A percentile compares a stretch with the other conserved stretches of the same genome.
Conservation (phyloP, 2,888 invertebrate genomes). For the Pachycephus smyrnensis region DNA sequence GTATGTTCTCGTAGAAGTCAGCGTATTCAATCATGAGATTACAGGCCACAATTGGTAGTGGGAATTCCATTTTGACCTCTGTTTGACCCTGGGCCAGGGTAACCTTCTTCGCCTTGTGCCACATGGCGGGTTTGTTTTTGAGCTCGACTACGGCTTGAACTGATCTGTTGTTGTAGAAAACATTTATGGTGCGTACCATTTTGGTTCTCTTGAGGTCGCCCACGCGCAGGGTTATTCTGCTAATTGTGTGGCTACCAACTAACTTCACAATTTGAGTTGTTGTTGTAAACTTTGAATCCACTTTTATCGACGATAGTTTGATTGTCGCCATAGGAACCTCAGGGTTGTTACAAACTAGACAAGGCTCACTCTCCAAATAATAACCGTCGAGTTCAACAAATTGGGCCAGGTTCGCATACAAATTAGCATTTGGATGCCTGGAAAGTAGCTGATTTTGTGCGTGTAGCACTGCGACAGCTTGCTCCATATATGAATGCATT, state of each 20-base stretch:
- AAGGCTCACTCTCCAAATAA: constrained; percentile 96
- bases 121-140: constrained; percentile 94
- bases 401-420: constrained; percentile 93
- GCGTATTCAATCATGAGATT: constrained; percentile 99
- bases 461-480: constrained; percentile 86
- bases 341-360: constrained; percentile 97
- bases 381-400: constrained; percentile 96
- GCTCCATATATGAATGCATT: constrained; percentile 82
- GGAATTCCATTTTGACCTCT: constrained; percentile 97
- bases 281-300: constrained; percentile 97
- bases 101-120: constrained; percentile 97
- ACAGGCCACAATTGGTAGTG: constrained; percentile 96
- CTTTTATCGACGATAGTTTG: constrained; percentile 93
- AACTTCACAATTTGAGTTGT: constrained; percentile 98
- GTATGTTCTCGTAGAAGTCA: constrained; percentile 96
- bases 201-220: constrained; percentile 96
- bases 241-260: constrained; percentile 94
- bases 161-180: constrained; percentile 96
- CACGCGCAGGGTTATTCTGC: constrained; percentile 91
- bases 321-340: constrained; percentile 93
- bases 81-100: constrained; percentile 91
- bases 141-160: constrained; percentile 98
- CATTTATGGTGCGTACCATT: constrained; percentile 96
- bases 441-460: constrained; percentile 91
- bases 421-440: constrained; percentile 93